These are phyloP conservation scores for Pyrrhosoma nymphula DNA, from an alignment of 2,888 invertebrate species.

Conservation along the genomic window DNA sequence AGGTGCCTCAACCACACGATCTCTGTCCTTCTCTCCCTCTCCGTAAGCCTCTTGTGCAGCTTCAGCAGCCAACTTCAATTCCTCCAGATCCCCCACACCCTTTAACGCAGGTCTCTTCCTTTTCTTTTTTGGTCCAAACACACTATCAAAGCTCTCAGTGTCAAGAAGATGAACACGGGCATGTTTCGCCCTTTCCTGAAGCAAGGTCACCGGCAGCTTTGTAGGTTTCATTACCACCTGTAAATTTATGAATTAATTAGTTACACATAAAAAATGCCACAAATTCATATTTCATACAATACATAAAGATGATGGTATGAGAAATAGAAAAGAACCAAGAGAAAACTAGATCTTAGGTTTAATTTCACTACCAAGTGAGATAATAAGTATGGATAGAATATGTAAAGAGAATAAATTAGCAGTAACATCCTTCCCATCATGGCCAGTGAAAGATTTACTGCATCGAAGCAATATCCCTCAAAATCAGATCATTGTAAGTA, in stretches of 20 bases:
- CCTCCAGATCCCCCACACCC: slow-evolving; percentile 79
- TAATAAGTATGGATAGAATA: no score
- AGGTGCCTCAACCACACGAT: slow-evolving; percentile 86
- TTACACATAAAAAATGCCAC: background rate
- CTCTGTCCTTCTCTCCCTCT: slow-evolving; percentile 86
- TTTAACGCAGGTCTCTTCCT: slow-evolving; percentile 89
- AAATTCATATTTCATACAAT: background rate
- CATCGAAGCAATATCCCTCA: no score
- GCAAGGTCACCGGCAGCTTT: slow-evolving; percentile 93
- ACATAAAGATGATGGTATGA: background rate
- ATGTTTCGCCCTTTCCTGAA: slow-evolving; percentile 95
- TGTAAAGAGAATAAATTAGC: no score
- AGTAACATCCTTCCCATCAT: no score
- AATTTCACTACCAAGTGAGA: no score
- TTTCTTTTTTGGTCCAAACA: slow-evolving; percentile 96
- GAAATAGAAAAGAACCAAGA: background rate
- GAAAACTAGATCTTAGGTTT: no score
- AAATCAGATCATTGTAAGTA: no score
- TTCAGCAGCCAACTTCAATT: slow-evolving; percentile 88
- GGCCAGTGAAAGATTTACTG: no score
- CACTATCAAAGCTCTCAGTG: slow-evolving; percentile 95
- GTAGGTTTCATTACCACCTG: slow-evolving; percentile 96
- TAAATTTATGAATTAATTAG: no score
- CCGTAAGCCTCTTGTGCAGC: slow-evolving; percentile 89
- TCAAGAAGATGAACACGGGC: slow-evolving; percentile 96